Conservation (phyloP, 2,797 vertebrate genomes). For the Decapterus maruadsi region DNA sequence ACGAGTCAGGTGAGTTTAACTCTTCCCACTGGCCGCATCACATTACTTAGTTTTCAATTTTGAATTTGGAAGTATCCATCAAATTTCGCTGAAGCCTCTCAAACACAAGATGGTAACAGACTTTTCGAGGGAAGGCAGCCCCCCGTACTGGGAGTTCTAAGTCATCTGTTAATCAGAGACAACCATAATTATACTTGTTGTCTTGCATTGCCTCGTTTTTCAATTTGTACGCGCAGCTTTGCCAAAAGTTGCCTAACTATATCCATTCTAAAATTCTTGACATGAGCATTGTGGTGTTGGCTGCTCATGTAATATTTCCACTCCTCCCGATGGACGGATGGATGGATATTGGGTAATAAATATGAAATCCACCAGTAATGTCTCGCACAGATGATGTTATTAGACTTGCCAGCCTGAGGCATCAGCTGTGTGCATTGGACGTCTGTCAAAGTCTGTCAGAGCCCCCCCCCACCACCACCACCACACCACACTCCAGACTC, state of each 20-base stretch:
- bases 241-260: conserved; percentile 62
- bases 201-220: conserved; percentile 50
- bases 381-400: conserved; percentile 80
- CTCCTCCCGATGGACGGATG: conserved; percentile 64
- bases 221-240: conserved; percentile 47
- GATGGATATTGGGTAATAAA: conserved; percentile 82
- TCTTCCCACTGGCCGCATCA: conserved; percentile 29
- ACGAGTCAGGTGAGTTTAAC: conserved; percentile 6
- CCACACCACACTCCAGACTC: conserved; percentile 31
- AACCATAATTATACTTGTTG: conserved; percentile 51
- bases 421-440: conserved; percentile 81
- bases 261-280: conserved; percentile 64
- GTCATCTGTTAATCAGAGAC: conserved; percentile 73
- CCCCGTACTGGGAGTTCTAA: conserved; percentile 50
- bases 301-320: conserved; percentile 66
- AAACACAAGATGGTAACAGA: conserved; percentile 72
- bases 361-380: conserved; percentile 74
- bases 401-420: conserved; percentile 75
- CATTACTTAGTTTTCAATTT: conserved; percentile 56
- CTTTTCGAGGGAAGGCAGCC: conserved; percentile 56
- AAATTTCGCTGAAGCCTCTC: conserved; percentile 67
- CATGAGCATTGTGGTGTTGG: conserved; percentile 57
- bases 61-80: conserved; percentile 47
- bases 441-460: conserved; percentile 63
- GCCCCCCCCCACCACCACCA: conserved; percentile 27